Conservation (phyloP, 2,888 invertebrate genomes). For the Dryomyza anilis region DNA sequence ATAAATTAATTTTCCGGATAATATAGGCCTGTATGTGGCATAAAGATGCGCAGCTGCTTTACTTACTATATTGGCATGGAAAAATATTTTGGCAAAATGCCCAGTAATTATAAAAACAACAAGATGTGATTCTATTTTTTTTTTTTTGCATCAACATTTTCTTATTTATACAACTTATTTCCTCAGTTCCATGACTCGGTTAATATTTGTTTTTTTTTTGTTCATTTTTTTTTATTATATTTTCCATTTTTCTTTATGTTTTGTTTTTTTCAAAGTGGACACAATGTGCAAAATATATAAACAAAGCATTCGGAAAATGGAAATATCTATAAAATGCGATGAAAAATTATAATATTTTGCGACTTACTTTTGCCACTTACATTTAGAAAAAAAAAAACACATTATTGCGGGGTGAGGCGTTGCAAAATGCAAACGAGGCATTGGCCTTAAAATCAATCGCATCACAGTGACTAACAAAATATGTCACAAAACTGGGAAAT, state of each 20-base stretch:
- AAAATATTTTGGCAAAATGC: no score
- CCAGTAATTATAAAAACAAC: no score
- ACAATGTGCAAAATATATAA: not conserved
- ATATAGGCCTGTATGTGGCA: no score
- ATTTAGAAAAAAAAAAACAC: not conserved
- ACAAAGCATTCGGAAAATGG: not conserved
- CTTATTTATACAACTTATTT: no score
- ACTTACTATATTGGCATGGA: no score
- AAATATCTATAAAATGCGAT: not conserved
- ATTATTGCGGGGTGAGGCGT: not conserved
- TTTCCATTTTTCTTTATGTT: not conserved
- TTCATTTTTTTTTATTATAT: slow-evolving; percentile 13
- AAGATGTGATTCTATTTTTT: no score
- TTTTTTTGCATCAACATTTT: slow-evolving; percentile 28
- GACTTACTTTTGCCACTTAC: not conserved
- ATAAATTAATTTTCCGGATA: no score
- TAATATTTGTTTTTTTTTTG: slow-evolving; percentile 30
- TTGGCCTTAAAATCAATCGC: not conserved
- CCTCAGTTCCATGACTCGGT: slow-evolving; percentile 37
- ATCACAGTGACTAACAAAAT: not conserved
- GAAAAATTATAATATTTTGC: not conserved
- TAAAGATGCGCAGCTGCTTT: no score
- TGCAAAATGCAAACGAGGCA: no score
- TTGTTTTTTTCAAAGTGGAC: not conserved
- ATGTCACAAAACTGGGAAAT: no score